phyloP scores from a whole-genome alignment of 2,113 vertebrate genomes.

The Glaucidium brasilianum region DNA sequence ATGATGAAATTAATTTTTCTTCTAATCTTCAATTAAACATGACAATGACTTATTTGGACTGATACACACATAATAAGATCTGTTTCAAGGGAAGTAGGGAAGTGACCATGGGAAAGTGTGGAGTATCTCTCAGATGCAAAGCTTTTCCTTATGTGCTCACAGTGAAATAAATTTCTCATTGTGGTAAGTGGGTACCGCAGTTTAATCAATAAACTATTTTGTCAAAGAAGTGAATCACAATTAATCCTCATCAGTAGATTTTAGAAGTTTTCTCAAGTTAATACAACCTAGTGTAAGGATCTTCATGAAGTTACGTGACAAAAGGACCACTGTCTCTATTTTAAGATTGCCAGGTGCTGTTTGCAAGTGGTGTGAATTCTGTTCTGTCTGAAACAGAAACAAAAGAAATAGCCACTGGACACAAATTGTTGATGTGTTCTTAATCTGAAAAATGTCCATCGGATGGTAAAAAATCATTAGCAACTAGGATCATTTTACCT shows the following conservation, averaged over 20 bases:
- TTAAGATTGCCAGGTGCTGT: background rate
- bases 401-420: background rate
- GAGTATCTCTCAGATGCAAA: background rate
- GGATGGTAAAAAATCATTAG: rapidly evolving
- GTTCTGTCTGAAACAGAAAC: background rate
- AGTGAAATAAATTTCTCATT: background rate
- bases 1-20: conserved; percentile 32
- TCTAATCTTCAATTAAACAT: conserved; percentile 32
- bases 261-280: background rate
- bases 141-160: background rate
- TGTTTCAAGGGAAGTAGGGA: background rate
- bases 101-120: background rate
- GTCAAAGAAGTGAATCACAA: background rate
- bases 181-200: background rate
- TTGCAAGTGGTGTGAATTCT: background rate
- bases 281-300: background rate
- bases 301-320: background rate
- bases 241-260: background rate
- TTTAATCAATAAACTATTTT: background rate
- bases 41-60: background rate
- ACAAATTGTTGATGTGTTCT: background rate
- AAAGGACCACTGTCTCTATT: background rate
- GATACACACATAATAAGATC: background rate
- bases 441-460: background rate
- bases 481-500: background rate